Conservation (phyloP, 2,888 invertebrate species). For the Rhyacophila evoluta region DNA sequence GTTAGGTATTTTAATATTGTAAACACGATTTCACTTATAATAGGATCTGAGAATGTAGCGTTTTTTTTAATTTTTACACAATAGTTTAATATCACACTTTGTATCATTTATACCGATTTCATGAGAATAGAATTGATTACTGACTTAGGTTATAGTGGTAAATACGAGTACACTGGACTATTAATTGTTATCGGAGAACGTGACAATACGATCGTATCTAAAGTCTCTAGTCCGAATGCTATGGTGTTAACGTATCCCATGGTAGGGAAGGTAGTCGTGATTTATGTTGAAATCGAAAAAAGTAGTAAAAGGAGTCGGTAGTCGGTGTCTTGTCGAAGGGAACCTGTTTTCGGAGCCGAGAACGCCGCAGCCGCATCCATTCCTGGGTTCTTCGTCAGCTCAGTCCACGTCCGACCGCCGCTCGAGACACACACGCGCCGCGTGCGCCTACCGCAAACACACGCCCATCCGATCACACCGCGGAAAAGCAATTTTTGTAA, state of each 20-base stretch:
- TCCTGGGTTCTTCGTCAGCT: constrained; percentile 11
- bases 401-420: constrained; percentile 47
- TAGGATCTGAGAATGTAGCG: too few relatives aligned
- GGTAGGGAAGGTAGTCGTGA: constrained; percentile 1
- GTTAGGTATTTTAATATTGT: too few relatives aligned
- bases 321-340: background rate
- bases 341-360: constrained; percentile 27
- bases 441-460: constrained; percentile 23
- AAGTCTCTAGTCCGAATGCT: background rate
- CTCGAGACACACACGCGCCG: constrained; percentile 17
- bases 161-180: too few relatives aligned
- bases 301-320: background rate
- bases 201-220: background rate
- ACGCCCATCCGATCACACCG: background rate
- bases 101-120: too few relatives aligned
- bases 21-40: too few relatives aligned
- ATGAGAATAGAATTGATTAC: too few relatives aligned
- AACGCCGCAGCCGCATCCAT: background rate
- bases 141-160: too few relatives aligned
- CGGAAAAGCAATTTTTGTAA: background rate
- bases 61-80: too few relatives aligned
- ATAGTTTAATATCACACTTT: too few relatives aligned
- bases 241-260: background rate
- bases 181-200: background rate
- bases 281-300: background rate